Conservation (phyloP, 2,797 vertebrate species). For the Pseudocheirus occidentalis region DNA sequence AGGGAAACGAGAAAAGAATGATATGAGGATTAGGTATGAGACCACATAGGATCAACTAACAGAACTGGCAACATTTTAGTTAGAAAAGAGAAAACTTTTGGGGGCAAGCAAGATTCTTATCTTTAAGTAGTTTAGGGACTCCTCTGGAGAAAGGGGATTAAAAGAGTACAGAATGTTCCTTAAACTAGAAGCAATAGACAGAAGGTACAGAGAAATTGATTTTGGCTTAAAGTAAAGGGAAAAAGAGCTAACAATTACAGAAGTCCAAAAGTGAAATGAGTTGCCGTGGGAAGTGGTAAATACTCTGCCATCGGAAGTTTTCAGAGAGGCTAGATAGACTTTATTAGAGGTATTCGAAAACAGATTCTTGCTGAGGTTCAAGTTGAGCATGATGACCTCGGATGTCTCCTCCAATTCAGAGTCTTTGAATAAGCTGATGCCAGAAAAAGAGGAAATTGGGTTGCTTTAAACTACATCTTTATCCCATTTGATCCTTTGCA, state of each 20-base stretch:
- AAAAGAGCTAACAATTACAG: background rate
- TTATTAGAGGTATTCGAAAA: background rate
- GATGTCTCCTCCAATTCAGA: background rate
- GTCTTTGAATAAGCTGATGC: background rate
- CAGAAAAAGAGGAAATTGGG: background rate
- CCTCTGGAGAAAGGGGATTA: background rate
- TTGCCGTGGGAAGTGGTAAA: background rate
- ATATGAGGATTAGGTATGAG: background rate
- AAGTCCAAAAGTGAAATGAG: background rate
- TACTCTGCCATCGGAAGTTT: background rate
- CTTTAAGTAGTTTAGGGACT: background rate
- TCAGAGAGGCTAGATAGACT: background rate
- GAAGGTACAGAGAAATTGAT: background rate
- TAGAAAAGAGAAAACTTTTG: background rate
- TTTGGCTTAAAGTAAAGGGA: background rate
- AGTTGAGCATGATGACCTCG: background rate
- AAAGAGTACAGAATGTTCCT: background rate
- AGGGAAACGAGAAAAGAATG: background rate
- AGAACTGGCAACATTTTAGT: background rate
- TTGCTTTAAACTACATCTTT: conserved; percentile 11
- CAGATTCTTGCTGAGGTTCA: background rate
- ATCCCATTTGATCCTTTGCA: background rate
- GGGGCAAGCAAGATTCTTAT: background rate
- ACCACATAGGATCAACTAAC: background rate
- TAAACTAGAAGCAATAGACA: background rate